Base-by-base conservation (phyloP, 2,888 invertebrate species). In the Phortica magna region DNA sequence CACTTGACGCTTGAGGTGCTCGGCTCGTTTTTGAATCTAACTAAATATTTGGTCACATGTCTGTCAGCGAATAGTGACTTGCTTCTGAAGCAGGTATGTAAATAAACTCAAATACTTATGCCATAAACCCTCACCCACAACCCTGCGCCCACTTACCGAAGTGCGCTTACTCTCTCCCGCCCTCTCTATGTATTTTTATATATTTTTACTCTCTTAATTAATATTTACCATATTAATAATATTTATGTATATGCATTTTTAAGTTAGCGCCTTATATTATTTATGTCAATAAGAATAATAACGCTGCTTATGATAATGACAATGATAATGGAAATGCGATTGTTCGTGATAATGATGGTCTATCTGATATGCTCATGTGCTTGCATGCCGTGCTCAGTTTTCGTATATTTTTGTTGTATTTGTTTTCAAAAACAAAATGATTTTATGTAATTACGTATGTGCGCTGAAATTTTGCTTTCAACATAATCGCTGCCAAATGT, bases 1-100 rank as follows among this genome's bases (percentile, higher is more conserved):
- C 99, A 99, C 92, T 94, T 99, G 74, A 98, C 98, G 10, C 95
- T 97, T 61, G 97, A 98, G 91, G 98, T 99, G 57, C 94, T 99
- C 77, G 96, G 97, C 77, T 97, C 97, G 53, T 98, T 98, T 93
- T 93, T 98, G 73, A 96, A 96, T 89, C 94, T 98, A 79, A 98
- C 98, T 73, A 98, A 98, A 92, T 97, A 98, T 92, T 94, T 98
- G 84, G 97, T 98, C 80, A 98, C 98, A 48, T 98, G 97, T 92
- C 95, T 97, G 88, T 97, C 97, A 91, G 96, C 97, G 85, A 98
- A 98, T 92, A 97, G 97, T 84, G 98, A 98, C 92, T 93, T 98
- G 83, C 94, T 98, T 73, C 93, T 98, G 73, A 98, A 98, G 93
- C 98, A 98, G 96, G 97, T 97, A 94, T 93, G 84, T 83, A 48